phyloP scores from a whole-genome alignment of 2,888 invertebrate genomes.

The Sinohyriopsis cumingii region DNA sequence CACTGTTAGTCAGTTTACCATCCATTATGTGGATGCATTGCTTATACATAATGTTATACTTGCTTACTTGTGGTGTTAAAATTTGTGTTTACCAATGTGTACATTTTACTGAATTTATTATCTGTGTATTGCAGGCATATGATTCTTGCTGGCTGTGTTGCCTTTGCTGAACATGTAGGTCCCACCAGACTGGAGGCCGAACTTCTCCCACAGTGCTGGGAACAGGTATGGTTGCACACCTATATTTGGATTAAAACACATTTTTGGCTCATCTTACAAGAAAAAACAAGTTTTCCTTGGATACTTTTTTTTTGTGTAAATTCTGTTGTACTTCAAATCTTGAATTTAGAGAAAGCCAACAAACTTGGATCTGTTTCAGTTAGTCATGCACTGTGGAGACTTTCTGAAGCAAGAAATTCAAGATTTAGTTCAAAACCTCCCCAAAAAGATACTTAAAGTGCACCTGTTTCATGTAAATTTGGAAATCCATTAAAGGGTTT shows the following conservation, averaged over 20 bases:
- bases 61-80: not conserved
- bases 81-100: not conserved
- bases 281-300: not conserved
- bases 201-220: slow-evolving; percentile 82
- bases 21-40: not conserved
- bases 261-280: not conserved
- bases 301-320: no score
- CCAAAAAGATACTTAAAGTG: no score
- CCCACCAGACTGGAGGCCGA: slow-evolving; percentile 78
- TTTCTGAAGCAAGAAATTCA: no score
- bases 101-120: not conserved
- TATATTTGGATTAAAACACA: not conserved
- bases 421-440: no score
- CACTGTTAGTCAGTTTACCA: not conserved
- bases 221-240: slow-evolving; percentile 71
- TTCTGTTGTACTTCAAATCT: no score
- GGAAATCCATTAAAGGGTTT: no score
- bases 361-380: no score
- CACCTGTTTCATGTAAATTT: no score
- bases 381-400: no score
- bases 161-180: slow-evolving; percentile 73
- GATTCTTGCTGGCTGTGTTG: slow-evolving; percentile 73
- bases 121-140: slow-evolving; percentile 65
- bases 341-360: no score
- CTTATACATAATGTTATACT: not conserved